Base-by-base conservation (phyloP, 2,113 vertebrate genomes). In the Cheirogaleus medius region DNA sequence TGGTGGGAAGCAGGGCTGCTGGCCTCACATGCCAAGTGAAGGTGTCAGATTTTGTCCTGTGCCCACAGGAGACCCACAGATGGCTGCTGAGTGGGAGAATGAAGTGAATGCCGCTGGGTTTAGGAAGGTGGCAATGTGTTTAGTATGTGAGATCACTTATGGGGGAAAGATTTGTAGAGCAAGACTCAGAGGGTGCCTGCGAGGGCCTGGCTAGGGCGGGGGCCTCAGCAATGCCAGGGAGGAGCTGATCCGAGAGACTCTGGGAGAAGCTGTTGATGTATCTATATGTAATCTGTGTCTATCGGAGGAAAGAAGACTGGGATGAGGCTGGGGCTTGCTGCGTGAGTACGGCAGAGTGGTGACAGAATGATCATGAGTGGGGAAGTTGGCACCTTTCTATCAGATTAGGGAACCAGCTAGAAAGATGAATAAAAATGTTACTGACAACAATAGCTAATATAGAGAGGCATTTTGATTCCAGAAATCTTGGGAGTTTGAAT, bases 111-210 rank as follows among this genome's bases (percentile, higher is more conserved):
- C 56, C 27, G 39, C 20, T 4, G 39, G 12, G 32, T n/a, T 85
- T 90, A 39, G 71, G 5, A 63, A 90, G 47, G 47, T 4, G 1
- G 27, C 1, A 21, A 20, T 39, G 5, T 25, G 76, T 27, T 8
- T 6, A 49, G 1, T 54, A 64, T 18, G n/a, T 20, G 49, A 15
- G 27, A 18, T n/a, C 42, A 37, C n/a, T 34, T 44, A 5, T 14
- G 42, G 60, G 27, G 44, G 37, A 10, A 63, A 20, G 29, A 21
- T 73, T 25, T 13, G 63, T 13, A 44, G 39, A 52, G n/a, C 0
- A 2, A 37, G 25, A 13, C 0, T 4, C 21, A 14, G 6, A 60
- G 42, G 29, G 42, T 5, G 18, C 3, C n/a, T 56, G 3, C 29
- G 10, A 81, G 37, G 20, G 20, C 6, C 18, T 5, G 32, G 21